Evolutionary conservation across 2,113 vertebrate species (phyloP), one percentile per base, ranked within the genome.

Genomic region (Irena cyanogastra): DNA sequence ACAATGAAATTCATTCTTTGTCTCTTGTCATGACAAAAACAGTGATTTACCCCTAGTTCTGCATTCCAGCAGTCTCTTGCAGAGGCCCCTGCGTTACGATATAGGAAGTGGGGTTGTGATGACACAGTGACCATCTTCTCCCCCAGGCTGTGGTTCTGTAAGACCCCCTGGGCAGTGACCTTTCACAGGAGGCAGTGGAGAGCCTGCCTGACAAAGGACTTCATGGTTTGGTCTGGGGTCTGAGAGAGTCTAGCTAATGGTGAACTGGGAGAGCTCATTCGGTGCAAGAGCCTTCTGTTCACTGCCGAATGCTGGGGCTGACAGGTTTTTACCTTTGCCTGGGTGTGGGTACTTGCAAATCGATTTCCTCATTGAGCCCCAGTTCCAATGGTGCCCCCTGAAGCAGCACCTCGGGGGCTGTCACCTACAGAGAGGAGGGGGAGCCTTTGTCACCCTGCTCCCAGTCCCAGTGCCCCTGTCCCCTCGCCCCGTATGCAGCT

Each of bases 401-500:
- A 9, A 6, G 35, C 6, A 2, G 11, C 2, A 6, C 2, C 16
- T 44, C 13, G 0, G 0, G 4, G 42, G 21, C 53, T 53, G 63
- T 30, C 57, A 21, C 35, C 59, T 74, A 33, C 53, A 71, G 49
- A 0, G 1, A 76, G 85, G 87, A 76, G 22, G 6, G 26, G 18
- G 6, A 78, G n/a, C 61, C 63, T 81, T 68, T 30, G 0, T 70
- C 39, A 13, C 66, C 28, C 53, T 42, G 35, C 26, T 71, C 11
- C 6, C 39, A 23, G 22, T 8, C 61, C 49, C 69, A 27, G 57
- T 1, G 0, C 47, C 5, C 0, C 17, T 20, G 31, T 22, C 56
- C 1, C 1, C 50, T 70, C 2, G 0, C 21, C 57, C n/a, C 1
- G 0, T 6, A 2, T 0, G 3, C 27, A 49, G 47, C 59, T 45